Base-by-base conservation (phyloP, 1,140 invertebrate genomes). In the Oryzaephilus surinamensis region DNA sequence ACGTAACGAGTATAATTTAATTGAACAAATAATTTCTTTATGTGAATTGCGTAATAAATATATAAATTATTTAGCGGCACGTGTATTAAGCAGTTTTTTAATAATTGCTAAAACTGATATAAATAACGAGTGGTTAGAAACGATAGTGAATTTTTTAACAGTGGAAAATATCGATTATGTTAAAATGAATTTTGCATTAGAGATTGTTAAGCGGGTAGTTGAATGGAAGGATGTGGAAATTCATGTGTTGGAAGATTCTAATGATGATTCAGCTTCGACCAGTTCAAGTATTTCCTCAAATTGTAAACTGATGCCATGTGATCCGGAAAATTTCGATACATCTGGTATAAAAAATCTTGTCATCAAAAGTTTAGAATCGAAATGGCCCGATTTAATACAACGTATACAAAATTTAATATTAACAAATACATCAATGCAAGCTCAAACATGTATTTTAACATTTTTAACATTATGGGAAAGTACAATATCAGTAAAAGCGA, bases 401-500 rank as follows among this genome's bases (percentile, higher is more conserved):
- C 73, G 74, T 49, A 74, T 76, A 61, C 73, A 73, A 45, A 64
- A 66, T 45, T 57, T 78, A 34, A 70, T 75, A 52, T 58, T 63
- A 33, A 60, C 70, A 60, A 72, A 71, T 59, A 64, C 70, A 11
- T 42, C 47, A 46, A 55, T 69, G 28, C 70, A 73, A 49, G 65
- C 71, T 38, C 76, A 73, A 65, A 75, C 76, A 45, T 78, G 75
- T 59, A 73, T 88, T 29, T 69, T 89, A 21, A 85, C 84, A 14
- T 90, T 91, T 57, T 69, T 91, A 27, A 76, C 81, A 35, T 63
- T 91, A 6, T 91, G 87, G 86, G 84, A 89, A 56, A 82, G 83
- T 42, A 85, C 87, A n/a, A 90, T 92, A 55, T 89, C 84, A 28
- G 84, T 91, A 0, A 88, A 87, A 63, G 84, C 86, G 8, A 91